Conservation (phyloP, 2,797 vertebrate genomes). For the Rhincodon typus region DNA sequence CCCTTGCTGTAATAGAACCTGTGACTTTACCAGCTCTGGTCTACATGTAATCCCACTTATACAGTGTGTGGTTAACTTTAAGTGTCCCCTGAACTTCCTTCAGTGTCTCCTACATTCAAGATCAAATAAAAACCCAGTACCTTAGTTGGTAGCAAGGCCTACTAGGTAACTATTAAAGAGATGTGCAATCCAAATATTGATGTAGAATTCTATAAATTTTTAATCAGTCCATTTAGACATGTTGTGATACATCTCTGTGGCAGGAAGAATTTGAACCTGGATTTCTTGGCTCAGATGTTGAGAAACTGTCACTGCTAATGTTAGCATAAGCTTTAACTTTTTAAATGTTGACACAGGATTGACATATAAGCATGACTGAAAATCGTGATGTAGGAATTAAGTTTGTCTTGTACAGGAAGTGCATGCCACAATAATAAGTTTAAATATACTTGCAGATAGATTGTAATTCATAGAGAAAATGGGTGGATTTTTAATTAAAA, state of each 20-base stretch:
- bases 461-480: background rate
- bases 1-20: background rate
- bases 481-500: background rate
- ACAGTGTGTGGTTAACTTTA: background rate
- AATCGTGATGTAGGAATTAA: background rate
- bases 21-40: background rate
- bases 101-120: background rate
- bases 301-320: background rate
- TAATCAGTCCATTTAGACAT: too few species aligned
- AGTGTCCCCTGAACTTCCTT: background rate
- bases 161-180: background rate
- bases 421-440: background rate
- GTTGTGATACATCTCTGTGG: too few species aligned
- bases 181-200: background rate
- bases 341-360: background rate
- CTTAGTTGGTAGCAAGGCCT: background rate
- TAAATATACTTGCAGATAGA: background rate
- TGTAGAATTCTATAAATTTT: background rate
- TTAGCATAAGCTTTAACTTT: background rate
- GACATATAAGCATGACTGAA: background rate
- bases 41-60: background rate
- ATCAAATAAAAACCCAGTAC: background rate
- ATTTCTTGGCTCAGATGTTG: too few species aligned
- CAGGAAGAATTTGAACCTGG: too few species aligned
- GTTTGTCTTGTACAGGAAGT: background rate